Evolutionary conservation across 2,888 invertebrate species (phyloP).

Genomic region (Platypus cylindrus): DNA sequence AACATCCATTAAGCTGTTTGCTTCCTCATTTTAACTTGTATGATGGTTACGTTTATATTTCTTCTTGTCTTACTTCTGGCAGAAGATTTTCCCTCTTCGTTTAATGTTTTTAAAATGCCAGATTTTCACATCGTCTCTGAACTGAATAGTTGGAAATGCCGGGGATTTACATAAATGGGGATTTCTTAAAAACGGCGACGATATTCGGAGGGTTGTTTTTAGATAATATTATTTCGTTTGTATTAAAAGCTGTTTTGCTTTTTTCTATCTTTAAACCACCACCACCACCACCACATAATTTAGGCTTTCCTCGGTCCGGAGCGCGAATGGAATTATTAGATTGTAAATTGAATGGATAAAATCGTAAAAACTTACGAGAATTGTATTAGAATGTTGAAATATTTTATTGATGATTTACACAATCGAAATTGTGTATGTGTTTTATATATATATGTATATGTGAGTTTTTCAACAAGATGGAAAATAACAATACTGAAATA

Average conservation of each 20-base stretch:
- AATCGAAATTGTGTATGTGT: no score
- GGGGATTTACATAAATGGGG: conserved; percentile 12
- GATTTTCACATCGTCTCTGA: no score
- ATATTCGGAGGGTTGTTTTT: conserved; percentile 9
- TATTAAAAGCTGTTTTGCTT: conserved; percentile 11
- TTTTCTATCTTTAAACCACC: conserved; percentile 4
- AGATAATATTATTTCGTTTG: conserved; percentile 11
- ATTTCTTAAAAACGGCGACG: conserved; percentile 10
- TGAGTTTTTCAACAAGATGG: no score
- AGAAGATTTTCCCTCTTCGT: no score
- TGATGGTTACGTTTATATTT: conserved; percentile 9
- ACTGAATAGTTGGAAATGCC: no score
- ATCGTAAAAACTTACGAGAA: conserved; percentile 3
- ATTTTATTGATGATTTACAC: no score
- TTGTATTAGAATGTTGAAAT: no score
- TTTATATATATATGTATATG: no score
- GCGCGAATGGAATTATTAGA: neutral
- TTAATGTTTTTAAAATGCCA: no score
- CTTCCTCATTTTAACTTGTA: conserved; percentile 4
- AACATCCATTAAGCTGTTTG: no score
- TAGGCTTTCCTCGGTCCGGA: neutral
- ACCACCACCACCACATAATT: no score
- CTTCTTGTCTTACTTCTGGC: conserved; percentile 6
- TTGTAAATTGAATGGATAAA: neutral
- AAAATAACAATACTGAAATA: no score